Evolutionary conservation across 1,140 invertebrate genomes (phyloP).

Genomic region (Paracyclopina nana): DNA sequence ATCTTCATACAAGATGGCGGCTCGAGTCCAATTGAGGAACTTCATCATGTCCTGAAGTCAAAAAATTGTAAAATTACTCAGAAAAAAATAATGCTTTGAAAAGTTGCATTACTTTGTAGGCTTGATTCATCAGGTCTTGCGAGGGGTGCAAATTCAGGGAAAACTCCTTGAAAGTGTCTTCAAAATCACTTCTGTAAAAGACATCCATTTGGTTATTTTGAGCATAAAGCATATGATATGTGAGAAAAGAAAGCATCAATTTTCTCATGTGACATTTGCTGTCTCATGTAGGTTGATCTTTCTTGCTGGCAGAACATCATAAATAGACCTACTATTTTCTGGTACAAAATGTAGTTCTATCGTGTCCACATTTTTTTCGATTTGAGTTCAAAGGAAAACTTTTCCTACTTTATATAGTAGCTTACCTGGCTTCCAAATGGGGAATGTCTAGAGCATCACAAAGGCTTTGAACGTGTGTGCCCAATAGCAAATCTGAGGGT

Average conservation of each 20-base stretch:
- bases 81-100: not conserved
- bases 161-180: conserved; percentile 41
- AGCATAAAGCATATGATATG: too few relatives aligned
- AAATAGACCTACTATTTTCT: too few relatives aligned
- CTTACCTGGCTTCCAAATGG: conserved; percentile 54
- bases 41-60: conserved; percentile 64
- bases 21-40: conserved; percentile 77
- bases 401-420: too few relatives aligned
- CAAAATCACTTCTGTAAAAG: conserved; percentile 17
- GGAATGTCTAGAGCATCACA: conserved; percentile 70
- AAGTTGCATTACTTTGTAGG: conserved; percentile 23
- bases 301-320: too few relatives aligned
- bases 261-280: too few relatives aligned
- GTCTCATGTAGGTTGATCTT: too few relatives aligned
- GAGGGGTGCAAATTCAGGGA: conserved; percentile 77
- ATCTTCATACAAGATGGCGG: conserved; percentile 81
- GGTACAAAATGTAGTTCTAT: too few relatives aligned
- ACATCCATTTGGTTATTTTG: too few relatives aligned
- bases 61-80: conserved; percentile 23
- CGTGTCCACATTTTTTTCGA: too few relatives aligned
- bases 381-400: too few relatives aligned
- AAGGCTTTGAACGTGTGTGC: conserved; percentile 66
- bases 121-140: conserved; percentile 54
- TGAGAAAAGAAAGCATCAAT: too few relatives aligned
- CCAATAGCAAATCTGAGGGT: conserved; percentile 54